Conservation (phyloP, 2,113 vertebrate species). For the Chaenogobius annularis region DNA sequence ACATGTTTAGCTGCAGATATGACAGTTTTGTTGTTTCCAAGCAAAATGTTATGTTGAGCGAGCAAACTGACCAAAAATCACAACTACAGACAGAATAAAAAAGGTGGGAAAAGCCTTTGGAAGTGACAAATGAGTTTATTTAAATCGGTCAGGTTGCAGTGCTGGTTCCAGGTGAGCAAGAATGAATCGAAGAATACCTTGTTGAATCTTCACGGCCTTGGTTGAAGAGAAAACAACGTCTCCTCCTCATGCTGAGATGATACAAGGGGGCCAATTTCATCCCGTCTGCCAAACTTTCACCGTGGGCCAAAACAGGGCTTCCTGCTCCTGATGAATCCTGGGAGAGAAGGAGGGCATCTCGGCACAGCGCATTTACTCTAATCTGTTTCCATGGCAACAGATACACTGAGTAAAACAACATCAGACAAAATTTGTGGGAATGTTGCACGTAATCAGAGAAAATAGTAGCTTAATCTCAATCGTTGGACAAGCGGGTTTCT, state of each 20-base stretch:
- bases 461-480: background rate
- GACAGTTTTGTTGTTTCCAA: no score
- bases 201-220: background rate
- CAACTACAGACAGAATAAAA: no score
- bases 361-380: slow-evolving; percentile 29
- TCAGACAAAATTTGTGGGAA: slow-evolving; percentile 16
- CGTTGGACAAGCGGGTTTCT: slow-evolving; percentile 6
- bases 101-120: no score
- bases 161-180: no score
- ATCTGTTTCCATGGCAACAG: slow-evolving; percentile 45
- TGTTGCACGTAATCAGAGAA: background rate
- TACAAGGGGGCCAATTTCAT: slow-evolving; percentile 46
- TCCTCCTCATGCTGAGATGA: slow-evolving; percentile 28
- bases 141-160: no score
- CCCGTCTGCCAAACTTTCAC: slow-evolving; percentile 31
- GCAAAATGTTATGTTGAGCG: no score
- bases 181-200: background rate
- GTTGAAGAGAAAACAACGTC: slow-evolving; percentile 17
- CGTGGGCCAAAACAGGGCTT: slow-evolving; percentile 68
- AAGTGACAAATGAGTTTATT: no score
- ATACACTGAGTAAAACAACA: slow-evolving; percentile 36
- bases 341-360: slow-evolving; percentile 51
- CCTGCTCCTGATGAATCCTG: slow-evolving; percentile 55
- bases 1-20: no score
- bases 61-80: no score